phyloP scores from a whole-genome alignment of 1,140 invertebrate genomes.

The Armadillidium nasatum region DNA sequence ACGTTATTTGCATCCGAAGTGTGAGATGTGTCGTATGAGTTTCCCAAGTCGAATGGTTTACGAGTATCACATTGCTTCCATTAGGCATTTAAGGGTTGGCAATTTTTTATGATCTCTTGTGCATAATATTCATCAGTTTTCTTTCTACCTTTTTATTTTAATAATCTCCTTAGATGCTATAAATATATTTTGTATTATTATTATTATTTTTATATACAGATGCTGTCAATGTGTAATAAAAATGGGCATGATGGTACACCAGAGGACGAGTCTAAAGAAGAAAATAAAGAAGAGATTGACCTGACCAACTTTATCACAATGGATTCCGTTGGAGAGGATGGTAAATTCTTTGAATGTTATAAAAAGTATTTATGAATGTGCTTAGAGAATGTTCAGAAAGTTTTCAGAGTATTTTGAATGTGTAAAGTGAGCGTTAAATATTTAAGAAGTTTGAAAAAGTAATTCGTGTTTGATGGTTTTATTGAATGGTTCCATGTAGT shows the following conservation, averaged over 20 bases:
- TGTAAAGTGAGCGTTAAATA: no score
- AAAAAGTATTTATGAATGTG: no score
- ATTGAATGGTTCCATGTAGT: no score
- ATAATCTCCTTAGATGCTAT: no score
- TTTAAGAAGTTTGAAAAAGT: no score
- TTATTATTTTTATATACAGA: not conserved
- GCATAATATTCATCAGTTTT: no score
- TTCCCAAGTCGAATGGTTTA: slow-evolving; percentile 8
- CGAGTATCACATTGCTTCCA: slow-evolving; percentile 12
- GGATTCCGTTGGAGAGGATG: slow-evolving; percentile 14
- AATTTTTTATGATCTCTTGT: no score
- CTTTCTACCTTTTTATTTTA: no score
- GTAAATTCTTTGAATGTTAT: not conserved
- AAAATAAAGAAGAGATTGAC: slow-evolving; percentile 12
- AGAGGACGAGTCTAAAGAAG: not conserved
- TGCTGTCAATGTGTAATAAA: not conserved
- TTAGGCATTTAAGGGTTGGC: not conserved
- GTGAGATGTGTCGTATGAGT: not conserved
- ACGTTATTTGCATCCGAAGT: slow-evolving; percentile 4
- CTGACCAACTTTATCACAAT: slow-evolving; percentile 10
- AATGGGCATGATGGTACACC: not conserved
- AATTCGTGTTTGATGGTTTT: no score
- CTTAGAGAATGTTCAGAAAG: no score
- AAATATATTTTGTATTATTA: no score
- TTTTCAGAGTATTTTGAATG: no score